Conservation (phyloP, 2,113 vertebrate genomes). For the Todiramphus saurophagus region DNA sequence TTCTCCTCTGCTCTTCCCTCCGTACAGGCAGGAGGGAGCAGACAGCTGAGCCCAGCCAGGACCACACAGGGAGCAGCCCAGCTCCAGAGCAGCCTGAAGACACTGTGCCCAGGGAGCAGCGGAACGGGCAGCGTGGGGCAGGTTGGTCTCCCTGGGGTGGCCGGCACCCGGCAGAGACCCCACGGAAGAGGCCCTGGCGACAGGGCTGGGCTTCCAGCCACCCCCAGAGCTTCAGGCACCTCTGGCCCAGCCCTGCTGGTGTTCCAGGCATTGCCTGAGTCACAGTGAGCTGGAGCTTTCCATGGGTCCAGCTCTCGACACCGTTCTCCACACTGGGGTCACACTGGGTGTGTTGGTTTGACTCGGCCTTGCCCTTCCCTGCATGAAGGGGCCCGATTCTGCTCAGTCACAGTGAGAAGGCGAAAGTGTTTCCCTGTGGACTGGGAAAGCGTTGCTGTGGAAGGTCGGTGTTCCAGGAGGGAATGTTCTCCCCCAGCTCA, state of each 20-base stretch:
- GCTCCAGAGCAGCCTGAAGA: accelerated
- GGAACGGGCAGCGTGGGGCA: background rate
- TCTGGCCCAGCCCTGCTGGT: accelerated
- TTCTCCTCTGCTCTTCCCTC: background rate
- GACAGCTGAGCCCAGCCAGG: accelerated
- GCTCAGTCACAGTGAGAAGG: accelerated
- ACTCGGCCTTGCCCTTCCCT: background rate
- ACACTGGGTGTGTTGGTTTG: background rate
- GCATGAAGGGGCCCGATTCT: background rate
- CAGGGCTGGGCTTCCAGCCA: accelerated
- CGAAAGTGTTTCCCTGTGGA: accelerated
- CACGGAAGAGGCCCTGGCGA: accelerated
- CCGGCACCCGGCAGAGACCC: background rate
- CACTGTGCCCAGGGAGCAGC: accelerated
- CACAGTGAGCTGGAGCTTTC: accelerated
- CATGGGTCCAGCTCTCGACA: accelerated
- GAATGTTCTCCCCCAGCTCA: background rate
- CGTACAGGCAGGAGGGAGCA: background rate
- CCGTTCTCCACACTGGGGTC: accelerated
- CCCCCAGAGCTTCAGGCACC: accelerated
- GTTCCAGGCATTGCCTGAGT: background rate
- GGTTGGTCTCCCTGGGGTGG: conserved; percentile 32
- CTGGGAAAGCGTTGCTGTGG: background rate
- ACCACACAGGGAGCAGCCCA: accelerated
- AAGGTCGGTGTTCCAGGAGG: accelerated